Evolutionary conservation across 2,888 invertebrate species (phyloP), one percentile per base, ranked within the genome.

Genomic region (Hirtodrosophila histrioides): DNA sequence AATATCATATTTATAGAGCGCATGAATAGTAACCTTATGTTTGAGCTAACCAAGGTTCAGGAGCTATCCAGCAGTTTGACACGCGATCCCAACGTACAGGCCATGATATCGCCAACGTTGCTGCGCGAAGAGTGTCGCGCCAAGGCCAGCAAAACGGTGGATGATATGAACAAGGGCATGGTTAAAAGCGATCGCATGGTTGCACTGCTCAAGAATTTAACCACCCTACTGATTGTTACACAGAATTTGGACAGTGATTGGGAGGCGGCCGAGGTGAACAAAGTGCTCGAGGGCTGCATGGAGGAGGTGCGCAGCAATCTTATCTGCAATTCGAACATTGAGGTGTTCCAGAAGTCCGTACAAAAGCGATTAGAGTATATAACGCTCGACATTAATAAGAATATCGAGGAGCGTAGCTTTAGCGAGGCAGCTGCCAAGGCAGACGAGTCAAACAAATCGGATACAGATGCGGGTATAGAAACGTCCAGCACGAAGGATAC

Each of bases 211-310:
- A 96, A 96, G 54, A 96, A 97, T 91, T 93, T 99, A 49, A 96
- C 97, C 12, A 97, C 98, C 1, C 93, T 99, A 33, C 95, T 99
- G 94, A 82, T 92, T 55, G 90, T 92, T 2, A 89, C 90, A 10
- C 92, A 92, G 31, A 90, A 91, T 67, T 57, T 92, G 40, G 93
- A 96, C 6, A 87, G 84, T 31, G 91, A 90, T 6, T 95, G 95
- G 91, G 95, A 95, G 1, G 95, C 97, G 89, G 44, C 57, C 4
- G 95, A 96, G 90, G 98, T 97, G 91, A 96, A 97, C 2, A 97
- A 97, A 92, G 98, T 98, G 90, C 93, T 98, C 55, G 97, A 97
- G 92, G 98, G 97, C 17, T 97, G 98, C 39, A 95, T 98, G 93
- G 95, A 96, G 86, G 96, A 97, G 89, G 96, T 98, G 50, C 96